Conservation (phyloP, 2,888 invertebrate genomes). For the Drosophila bunnanda region DNA sequence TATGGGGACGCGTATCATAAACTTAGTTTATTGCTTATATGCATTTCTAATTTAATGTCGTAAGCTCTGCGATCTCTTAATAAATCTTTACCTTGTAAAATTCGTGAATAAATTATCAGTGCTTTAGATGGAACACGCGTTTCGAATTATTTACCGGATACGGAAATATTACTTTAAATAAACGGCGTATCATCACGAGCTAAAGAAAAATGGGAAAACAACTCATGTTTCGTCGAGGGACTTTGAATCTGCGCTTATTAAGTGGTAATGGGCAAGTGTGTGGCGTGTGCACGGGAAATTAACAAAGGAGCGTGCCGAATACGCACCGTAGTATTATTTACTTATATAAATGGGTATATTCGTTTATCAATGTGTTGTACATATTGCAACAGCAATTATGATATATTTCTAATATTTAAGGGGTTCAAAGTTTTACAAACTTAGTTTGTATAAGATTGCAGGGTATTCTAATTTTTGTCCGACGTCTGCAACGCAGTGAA, state of each 20-base stretch:
- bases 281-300: conserved; percentile 76
- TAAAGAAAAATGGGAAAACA: conserved; percentile 17
- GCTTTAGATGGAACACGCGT: conserved; percentile 58
- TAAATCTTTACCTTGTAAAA: background rate
- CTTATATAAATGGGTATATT: conserved; percentile 57
- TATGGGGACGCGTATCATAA: background rate
- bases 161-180: conserved; percentile 80
- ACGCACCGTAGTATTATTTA: conserved; percentile 71
- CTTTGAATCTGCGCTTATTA: conserved; percentile 17
- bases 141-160: conserved; percentile 73
- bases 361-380: conserved; percentile 61
- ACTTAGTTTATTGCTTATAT: background rate
- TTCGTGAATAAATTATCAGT: background rate
- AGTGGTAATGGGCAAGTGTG: conserved; percentile 43
- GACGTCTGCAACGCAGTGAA: too few species aligned
- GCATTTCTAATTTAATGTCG: background rate
- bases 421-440: too few species aligned
- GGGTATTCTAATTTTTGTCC: too few species aligned
- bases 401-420: background rate
- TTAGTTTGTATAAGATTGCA: too few species aligned
- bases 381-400: background rate
- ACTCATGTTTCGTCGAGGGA: conserved; percentile 21
- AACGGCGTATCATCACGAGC: conserved; percentile 55
- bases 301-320: conserved; percentile 76
- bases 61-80: background rate